Base-by-base conservation (phyloP, 2,797 vertebrate species). In the Hypotaenidia philippensis region DNA sequence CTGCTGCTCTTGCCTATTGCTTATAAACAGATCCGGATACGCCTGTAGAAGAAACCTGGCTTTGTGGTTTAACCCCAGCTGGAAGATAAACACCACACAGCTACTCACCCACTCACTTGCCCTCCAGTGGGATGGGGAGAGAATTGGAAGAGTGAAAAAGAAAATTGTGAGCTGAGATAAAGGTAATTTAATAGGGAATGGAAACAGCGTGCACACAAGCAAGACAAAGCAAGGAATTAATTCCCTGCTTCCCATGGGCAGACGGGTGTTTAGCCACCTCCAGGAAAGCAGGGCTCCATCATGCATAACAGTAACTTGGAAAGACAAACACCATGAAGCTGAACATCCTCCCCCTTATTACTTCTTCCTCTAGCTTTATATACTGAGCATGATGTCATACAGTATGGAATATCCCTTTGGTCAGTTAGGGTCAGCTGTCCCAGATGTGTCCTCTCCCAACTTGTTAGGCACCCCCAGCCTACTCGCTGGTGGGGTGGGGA, bases 191-290 rank as follows among this genome's bases (percentile, higher is more conserved):
- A 52, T 0, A 56, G 4, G 9, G 9, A 64, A 44, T 57, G 5
- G 7, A 76, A 61, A 83, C 60, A 27, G 20, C 0, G 1, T 0
- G 0, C 21, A 13, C 1, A 0, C 25, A 50, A 82, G 34, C 11
- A 53, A 61, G 61, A 7, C 17, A 27, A 32, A 69, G 8, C 5
- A 38, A 53, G 21, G 38, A 82, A 47, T 82, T 29, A 3, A 40
- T 53, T 70, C 32, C 5, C 23, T 2, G 0, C 21, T 59, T 81
- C 38, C 21, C 32, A 25, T 6, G 0, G 0, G 14, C 53, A 70
- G 29, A 47, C 45, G 27, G 41, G 19, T 8, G n/a, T 23, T 50
- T 41, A 15, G 7, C 56, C 49, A 50, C 27, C 49, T 50, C 25
- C 49, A 50, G 49, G 25, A 50, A 50, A 50, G 25, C 13, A 26